Evolutionary conservation across 2,113 vertebrate genomes (phyloP).

Genomic region (Siniperca chuatsi): DNA sequence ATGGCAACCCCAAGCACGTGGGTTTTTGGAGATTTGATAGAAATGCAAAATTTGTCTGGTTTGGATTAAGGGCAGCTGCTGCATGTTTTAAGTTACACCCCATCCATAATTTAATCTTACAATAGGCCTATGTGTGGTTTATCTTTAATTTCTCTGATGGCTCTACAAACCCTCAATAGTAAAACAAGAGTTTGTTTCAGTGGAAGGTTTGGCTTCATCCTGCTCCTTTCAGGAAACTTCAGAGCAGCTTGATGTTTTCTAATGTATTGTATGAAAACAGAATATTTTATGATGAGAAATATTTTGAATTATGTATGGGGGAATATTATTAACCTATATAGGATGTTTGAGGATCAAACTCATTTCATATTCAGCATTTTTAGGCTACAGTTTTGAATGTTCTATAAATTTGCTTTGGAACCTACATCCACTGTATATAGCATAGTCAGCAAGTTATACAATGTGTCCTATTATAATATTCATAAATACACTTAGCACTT

Average conservation of each 20-base stretch:
- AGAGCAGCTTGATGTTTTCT: constrained; percentile 33
- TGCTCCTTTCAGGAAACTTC: constrained; percentile 27
- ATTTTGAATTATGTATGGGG: constrained; percentile 72
- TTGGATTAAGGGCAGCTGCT: neutral
- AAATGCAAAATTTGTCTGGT: neutral
- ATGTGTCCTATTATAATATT: constrained; percentile 24
- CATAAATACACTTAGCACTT: constrained; percentile 27
- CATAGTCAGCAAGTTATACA: constrained; percentile 6
- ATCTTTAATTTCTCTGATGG: neutral
- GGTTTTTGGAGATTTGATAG: neutral
- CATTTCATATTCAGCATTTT: constrained; percentile 58
- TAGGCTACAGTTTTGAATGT: constrained; percentile 22
- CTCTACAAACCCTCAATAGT: neutral
- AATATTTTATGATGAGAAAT: constrained; percentile 71
- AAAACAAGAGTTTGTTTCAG: neutral
- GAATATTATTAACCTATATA: constrained; percentile 77
- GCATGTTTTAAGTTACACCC: neutral
- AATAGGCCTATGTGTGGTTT: neutral
- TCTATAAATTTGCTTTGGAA: constrained; percentile 35
- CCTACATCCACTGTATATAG: constrained; percentile 2
- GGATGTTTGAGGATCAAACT: constrained; percentile 53
- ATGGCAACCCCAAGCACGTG: neutral
- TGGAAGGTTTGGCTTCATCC: neutral
- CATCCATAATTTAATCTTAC: neutral
- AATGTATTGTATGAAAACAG: constrained; percentile 65